A percentile compares a stretch with the other conserved stretches of the same genome.
These are phyloP conservation scores for Hippolais icterina DNA, from an alignment of 2,113 vertebrate genomes.

Conservation along the genomic window DNA sequence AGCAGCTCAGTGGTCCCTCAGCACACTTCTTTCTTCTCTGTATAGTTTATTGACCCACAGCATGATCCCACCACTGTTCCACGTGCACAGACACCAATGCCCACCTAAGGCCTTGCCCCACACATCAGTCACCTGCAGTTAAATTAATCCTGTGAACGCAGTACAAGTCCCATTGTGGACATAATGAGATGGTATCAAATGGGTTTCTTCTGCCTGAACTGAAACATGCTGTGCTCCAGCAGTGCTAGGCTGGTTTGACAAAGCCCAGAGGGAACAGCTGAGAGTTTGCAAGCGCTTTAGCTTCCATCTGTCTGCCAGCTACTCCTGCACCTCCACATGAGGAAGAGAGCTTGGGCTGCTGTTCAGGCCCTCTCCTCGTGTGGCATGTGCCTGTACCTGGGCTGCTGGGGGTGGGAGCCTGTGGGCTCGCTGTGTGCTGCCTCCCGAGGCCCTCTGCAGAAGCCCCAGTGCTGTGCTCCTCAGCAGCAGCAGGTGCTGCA, in stretches of 20 bases:
- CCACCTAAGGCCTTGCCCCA: not conserved
- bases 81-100: not conserved
- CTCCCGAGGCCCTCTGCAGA: not conserved
- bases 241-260: not conserved
- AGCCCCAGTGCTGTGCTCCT: not conserved
- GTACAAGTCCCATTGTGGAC: not conserved
- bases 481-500: not conserved
- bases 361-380: not conserved
- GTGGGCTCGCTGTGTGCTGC: not conserved
- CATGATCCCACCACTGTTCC: not conserved
- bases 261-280: not conserved
- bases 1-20: not conserved
- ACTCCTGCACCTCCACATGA: not conserved
- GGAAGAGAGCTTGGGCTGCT: not conserved
- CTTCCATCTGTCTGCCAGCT: not conserved
- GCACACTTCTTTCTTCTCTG: not conserved
- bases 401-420: not conserved
- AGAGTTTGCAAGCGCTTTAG: not conserved
- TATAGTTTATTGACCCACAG: not conserved
- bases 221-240: accelerated
- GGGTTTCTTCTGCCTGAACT: not conserved
- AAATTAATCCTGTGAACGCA: not conserved
- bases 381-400: not conserved
- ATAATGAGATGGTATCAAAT: not conserved
- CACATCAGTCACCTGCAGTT: not conserved